These are phyloP conservation scores for Leptopilina drosophilae DNA, from an alignment of 2,888 invertebrate species.

Conservation along the genomic window DNA sequence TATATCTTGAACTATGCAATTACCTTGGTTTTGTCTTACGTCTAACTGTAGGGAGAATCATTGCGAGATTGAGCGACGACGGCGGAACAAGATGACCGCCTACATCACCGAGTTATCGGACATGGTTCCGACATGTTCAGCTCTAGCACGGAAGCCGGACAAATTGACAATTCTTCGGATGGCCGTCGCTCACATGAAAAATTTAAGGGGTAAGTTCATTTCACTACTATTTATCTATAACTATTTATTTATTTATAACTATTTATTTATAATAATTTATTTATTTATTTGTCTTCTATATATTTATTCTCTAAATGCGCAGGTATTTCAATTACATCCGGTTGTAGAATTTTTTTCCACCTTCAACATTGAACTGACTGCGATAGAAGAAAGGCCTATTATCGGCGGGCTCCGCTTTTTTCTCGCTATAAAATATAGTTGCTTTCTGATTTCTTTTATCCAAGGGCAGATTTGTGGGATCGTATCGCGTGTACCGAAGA, in stretches of 20 bases:
- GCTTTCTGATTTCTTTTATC: slow-evolving; percentile 10
- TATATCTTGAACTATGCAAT: slow-evolving; percentile 65
- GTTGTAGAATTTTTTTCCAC: not conserved
- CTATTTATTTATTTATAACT: too few species aligned
- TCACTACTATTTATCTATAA: not conserved
- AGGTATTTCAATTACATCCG: not conserved
- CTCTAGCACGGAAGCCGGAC: slow-evolving; percentile 98
- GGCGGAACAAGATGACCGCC: slow-evolving; percentile 99
- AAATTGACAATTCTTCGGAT: slow-evolving; percentile 99
- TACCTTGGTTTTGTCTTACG: slow-evolving; percentile 69
- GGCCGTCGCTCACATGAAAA: slow-evolving; percentile 99
- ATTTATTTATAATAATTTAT: too few species aligned
- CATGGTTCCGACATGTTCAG: slow-evolving; percentile 99
- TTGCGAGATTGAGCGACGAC: slow-evolving; percentile 98
- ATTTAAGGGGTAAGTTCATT: slow-evolving; percentile 87
- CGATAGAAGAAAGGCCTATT: not conserved
- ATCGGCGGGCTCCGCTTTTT: not conserved
- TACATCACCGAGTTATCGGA: slow-evolving; percentile 99
- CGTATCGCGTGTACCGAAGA: slow-evolving; percentile 28
- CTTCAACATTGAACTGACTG: not conserved
- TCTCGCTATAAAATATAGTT: slow-evolving; percentile 6
- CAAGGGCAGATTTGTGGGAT: slow-evolving; percentile 39
- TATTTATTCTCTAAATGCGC: too few species aligned
- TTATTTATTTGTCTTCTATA: not conserved
- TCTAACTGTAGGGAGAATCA: slow-evolving; percentile 94